phyloP scores from a whole-genome alignment of 2,888 invertebrate species.

The Spisula subtruncata region DNA sequence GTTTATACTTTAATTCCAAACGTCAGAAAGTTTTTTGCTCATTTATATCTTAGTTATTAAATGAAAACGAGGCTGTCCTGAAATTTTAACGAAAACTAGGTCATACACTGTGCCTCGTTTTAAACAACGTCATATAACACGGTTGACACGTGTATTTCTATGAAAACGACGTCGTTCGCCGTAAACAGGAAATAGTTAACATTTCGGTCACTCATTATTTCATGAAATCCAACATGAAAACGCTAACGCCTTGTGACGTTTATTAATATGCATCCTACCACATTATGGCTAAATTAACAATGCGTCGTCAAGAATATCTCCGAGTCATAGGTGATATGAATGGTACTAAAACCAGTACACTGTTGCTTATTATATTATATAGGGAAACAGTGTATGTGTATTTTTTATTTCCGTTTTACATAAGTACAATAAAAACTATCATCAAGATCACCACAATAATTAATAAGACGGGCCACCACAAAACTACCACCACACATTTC shows the following conservation, averaged over 20 bases:
- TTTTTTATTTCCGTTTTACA: too few species aligned
- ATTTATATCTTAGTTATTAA: neutral
- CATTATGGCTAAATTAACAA: neutral
- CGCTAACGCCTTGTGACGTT: neutral
- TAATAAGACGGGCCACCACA: too few species aligned
- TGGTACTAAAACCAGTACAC: neutral
- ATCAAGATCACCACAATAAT: too few species aligned
- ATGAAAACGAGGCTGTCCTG: neutral
- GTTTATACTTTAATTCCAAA: neutral
- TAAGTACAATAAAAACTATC: too few species aligned
- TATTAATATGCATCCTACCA: neutral
- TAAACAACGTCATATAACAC: neutral
- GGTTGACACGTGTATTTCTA: neutral
- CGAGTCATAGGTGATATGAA: neutral
- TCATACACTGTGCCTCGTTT: neutral
- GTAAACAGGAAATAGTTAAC: slow-evolving; percentile 16
- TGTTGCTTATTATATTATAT: too few species aligned
- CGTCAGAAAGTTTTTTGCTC: neutral
- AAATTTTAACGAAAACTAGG: too few species aligned
- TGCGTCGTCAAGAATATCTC: neutral
- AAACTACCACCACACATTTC: too few species aligned
- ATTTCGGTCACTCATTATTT: neutral
- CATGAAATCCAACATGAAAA: neutral
- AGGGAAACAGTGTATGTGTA: too few species aligned
- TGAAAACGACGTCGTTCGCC: neutral